Evolutionary conservation across 2,888 invertebrate genomes (phyloP).

Genomic region (Cryptocephalus moraei): DNA sequence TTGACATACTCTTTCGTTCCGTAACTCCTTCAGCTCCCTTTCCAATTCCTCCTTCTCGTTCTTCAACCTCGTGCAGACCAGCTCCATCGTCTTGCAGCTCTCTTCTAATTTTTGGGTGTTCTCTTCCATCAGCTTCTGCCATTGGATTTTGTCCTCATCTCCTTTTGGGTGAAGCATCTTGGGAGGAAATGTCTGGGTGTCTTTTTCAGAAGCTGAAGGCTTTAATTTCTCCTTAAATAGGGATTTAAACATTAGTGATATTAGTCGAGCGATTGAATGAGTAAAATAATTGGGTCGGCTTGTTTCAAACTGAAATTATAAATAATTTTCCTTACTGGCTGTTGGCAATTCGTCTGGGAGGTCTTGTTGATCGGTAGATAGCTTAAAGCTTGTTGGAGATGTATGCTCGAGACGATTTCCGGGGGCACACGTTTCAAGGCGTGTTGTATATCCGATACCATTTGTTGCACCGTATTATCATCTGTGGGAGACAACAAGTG

Average conservation of each 20-base stretch:
- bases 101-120: constrained; percentile 32
- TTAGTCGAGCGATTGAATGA: no score
- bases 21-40: constrained; percentile 18
- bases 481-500: constrained; percentile 18
- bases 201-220: constrained; percentile 7
- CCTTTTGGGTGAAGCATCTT: constrained; percentile 4
- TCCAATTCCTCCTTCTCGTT: constrained; percentile 31
- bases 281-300: no score
- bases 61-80: constrained; percentile 28
- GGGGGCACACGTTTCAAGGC: constrained; percentile 34
- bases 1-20: no score
- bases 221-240: constrained; percentile 14
- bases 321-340: no score
- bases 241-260: no score
- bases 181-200: constrained; percentile 25
- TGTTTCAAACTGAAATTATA: no score
- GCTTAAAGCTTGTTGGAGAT: constrained; percentile 20
- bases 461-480: constrained; percentile 29
- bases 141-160: constrained; percentile 25
- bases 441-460: constrained; percentile 32
- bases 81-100: constrained; percentile 34
- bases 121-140: constrained; percentile 32
- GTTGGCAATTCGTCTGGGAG: neutral
- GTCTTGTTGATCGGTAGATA: constrained; percentile 10
- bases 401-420: constrained; percentile 29